Evolutionary conservation across 2,113 vertebrate genomes (phyloP).

Genomic region (Oreochromis tanganicae): DNA sequence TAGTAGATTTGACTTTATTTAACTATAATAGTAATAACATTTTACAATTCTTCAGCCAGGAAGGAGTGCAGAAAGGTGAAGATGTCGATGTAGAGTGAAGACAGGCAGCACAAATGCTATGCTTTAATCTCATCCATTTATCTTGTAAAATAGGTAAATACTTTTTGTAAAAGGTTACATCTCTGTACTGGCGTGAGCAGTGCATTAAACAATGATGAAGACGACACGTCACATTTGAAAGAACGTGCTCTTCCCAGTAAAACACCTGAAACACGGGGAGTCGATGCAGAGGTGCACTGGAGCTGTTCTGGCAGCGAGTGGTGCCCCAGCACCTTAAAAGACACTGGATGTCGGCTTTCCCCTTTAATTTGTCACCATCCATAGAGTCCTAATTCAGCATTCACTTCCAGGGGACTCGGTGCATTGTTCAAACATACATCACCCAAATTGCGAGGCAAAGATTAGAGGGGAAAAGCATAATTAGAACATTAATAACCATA

Average conservation of each 20-base stretch:
- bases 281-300: not conserved
- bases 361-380: not conserved
- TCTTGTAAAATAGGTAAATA: not conserved
- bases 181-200: not conserved
- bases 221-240: rapidly evolving
- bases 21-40: not conserved
- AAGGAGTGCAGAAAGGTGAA: not conserved
- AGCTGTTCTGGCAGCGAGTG: not conserved
- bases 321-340: not conserved
- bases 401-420: slow-evolving; percentile 21
- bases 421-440: slow-evolving; percentile 46
- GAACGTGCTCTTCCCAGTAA: not conserved
- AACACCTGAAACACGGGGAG: not conserved
- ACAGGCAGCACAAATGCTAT: not conserved
- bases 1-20: not conserved
- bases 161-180: not conserved
- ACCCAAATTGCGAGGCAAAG: slow-evolving; percentile 48
- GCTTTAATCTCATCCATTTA: not conserved
- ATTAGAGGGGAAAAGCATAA: slow-evolving; percentile 58
- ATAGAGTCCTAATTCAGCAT: slow-evolving; percentile 3
- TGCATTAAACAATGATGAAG: not conserved
- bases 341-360: not conserved
- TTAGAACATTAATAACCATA: slow-evolving; percentile 68
- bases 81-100: not conserved
- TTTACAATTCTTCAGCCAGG: not conserved